phyloP scores from a whole-genome alignment of 2,797 vertebrate species.

The Pampus argenteus region DNA sequence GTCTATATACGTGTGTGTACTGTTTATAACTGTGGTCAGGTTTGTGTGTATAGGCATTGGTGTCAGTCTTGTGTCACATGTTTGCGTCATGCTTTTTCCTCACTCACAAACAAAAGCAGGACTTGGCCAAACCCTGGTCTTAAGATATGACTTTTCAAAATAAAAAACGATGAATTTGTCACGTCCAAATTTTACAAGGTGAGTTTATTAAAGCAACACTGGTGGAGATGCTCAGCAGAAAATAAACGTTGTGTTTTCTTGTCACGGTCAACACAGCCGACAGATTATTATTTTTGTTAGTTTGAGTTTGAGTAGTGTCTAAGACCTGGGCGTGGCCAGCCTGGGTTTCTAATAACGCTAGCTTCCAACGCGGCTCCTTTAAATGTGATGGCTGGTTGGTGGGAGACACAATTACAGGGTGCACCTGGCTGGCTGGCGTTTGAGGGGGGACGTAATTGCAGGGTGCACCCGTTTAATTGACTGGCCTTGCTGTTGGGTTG shows the following conservation, averaged over 20 bases:
- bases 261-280: constrained; percentile 8
- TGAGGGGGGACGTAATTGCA: constrained; percentile 74
- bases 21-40: constrained; percentile 40
- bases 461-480: constrained; percentile 78
- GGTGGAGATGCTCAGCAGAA: constrained; percentile 4
- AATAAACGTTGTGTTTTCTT: constrained; percentile 10
- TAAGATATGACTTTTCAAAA: constrained; percentile 5
- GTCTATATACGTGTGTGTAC: constrained; percentile 31
- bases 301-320: constrained; percentile 22
- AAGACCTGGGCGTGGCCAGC: constrained; percentile 82
- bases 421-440: constrained; percentile 72
- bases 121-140: constrained; percentile 76
- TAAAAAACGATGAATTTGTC: background rate
- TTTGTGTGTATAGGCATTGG: constrained; percentile 40
- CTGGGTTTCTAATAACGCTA: constrained; percentile 77
- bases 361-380: constrained; percentile 70
- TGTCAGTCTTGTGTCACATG: constrained; percentile 61
- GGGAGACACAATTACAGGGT: constrained; percentile 83
- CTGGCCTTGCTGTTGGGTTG: constrained; percentile 71
- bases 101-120: constrained; percentile 69
- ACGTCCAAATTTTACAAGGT: background rate
- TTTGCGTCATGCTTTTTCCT: constrained; percentile 78
- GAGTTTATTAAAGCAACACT: background rate
- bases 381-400: constrained; percentile 76
- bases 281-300: background rate